A percentile compares a stretch with the other conserved stretches of the same genome.
Evolutionary conservation across 2,113 vertebrate genomes (phyloP).

Genomic region (Greenwoodochromis staneri): DNA sequence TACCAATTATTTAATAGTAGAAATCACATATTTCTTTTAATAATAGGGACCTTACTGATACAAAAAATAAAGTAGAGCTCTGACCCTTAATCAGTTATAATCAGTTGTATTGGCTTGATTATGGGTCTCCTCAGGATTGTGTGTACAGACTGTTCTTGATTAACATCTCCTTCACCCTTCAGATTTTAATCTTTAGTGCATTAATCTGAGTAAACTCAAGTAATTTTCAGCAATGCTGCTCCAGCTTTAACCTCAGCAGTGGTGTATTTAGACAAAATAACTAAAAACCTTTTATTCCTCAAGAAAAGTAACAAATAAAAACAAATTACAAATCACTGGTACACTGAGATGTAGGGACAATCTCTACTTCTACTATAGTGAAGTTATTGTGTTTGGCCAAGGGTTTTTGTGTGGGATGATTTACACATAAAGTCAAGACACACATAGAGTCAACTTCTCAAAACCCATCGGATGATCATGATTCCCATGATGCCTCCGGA

Average conservation of each 20-base stretch:
- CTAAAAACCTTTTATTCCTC: not conserved
- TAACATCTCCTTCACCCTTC: not conserved
- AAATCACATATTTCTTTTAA: not conserved
- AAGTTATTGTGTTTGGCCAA: not conserved
- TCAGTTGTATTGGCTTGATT: not conserved
- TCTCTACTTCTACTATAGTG: not conserved
- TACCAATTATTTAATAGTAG: not conserved
- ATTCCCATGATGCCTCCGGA: not conserved
- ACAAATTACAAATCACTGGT: not conserved
- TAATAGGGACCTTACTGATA: not conserved
- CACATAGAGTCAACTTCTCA: not conserved
- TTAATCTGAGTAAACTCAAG: not conserved
- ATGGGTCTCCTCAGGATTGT: not conserved
- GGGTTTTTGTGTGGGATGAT: not conserved
- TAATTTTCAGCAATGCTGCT: not conserved
- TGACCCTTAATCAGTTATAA: not conserved
- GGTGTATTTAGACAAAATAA: not conserved
- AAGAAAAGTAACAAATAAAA: not conserved
- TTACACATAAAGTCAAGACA: not conserved
- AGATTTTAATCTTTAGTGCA: not conserved
- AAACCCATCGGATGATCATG: not conserved
- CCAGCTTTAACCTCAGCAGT: not conserved
- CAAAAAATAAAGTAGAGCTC: not conserved
- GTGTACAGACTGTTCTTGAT: not conserved
- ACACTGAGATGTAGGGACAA: not conserved